Evolutionary conservation across 2,888 invertebrate genomes (phyloP).

Genomic region (Linyphia triangularis): DNA sequence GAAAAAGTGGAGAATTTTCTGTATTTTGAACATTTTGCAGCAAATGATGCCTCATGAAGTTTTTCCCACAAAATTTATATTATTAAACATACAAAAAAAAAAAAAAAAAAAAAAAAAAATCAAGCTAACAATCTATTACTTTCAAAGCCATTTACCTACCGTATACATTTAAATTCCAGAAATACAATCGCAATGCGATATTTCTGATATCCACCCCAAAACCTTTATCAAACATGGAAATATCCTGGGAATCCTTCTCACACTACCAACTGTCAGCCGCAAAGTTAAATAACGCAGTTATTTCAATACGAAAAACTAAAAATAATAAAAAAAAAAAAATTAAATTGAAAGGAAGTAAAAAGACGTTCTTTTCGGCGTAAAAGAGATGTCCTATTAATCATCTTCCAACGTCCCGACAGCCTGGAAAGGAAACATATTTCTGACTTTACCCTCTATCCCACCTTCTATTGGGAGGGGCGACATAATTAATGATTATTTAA

Average conservation of each 20-base stretch:
- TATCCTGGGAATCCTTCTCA: not conserved
- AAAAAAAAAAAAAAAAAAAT: not conserved
- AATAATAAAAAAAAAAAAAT: not conserved
- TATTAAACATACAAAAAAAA: too few relatives aligned
- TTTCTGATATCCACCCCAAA: not conserved
- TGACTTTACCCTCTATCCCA: not conserved
- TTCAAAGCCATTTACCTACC: not conserved
- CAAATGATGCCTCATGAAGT: too few relatives aligned
- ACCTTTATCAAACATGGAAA: not conserved
- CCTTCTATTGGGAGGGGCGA: not conserved
- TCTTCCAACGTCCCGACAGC: not conserved
- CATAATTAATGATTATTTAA: not conserved
- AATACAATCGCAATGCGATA: not conserved
- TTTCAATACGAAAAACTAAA: not conserved
- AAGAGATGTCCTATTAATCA: constrained; percentile 38
- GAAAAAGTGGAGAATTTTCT: too few relatives aligned
- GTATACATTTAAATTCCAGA: not conserved
- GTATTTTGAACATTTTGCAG: too few relatives aligned
- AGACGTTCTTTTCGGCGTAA: not conserved
- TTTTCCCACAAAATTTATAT: too few relatives aligned
- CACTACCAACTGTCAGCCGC: not conserved
- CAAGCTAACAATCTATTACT: not conserved
- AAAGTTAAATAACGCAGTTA: not conserved
- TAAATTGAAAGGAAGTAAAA: not conserved
- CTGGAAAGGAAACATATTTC: constrained; percentile 41